Base-by-base conservation (phyloP, 2,113 vertebrate species). In the Carollia perspicillata region DNA sequence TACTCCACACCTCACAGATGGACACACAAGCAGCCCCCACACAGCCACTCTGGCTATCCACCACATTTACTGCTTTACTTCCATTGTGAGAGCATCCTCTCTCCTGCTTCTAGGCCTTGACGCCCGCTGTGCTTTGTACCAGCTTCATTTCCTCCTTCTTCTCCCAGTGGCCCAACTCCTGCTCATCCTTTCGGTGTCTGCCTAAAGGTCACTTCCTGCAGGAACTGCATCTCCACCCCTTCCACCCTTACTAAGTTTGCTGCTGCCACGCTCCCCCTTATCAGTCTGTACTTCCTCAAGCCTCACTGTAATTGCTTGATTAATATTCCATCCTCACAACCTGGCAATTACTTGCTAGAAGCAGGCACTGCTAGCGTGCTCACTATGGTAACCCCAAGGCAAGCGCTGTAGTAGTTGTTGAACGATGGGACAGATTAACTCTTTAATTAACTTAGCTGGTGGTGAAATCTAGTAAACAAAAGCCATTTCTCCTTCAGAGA, bases 401-500 rank as follows among this genome's bases (percentile, higher is more conserved):
- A 3, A 74, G 47, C 55, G 23, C 35, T 40, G 44, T 4, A 55
- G 68, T 44, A 71, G 79, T 53, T 68, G 40, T 72, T 75, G 75
- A 93, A 85, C 22, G 78, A 71, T 84, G 49, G 55, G 58, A 58
- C 35, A 47, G 86, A 96, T 89, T 83, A 55, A 71, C 87, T 84
- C 69, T 90, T 95, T 87, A 75, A 92, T 96, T 91, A 95, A 93
- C 53, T 93, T 94, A 90, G 33, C 44, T 55, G 42, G 26, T 93
- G 53, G 51, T 92, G 88, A 94, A 89, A 84, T 58, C 69, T 58
- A 44, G 79, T 74, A 89, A 95, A 75, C 30, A 35, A 66, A 95
- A 93, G 53, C 23, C 8, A 77, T 79, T 83, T 89, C 78, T 89
- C 84, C 69, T 60, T 75, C 35, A 30, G 7, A 87, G 84, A 58